Percentiles rank a stretch among this genome's conserved stretches.
phyloP scores from a whole-genome alignment of 2,888 invertebrate genomes.

The Coronaproctus castanopsis region DNA sequence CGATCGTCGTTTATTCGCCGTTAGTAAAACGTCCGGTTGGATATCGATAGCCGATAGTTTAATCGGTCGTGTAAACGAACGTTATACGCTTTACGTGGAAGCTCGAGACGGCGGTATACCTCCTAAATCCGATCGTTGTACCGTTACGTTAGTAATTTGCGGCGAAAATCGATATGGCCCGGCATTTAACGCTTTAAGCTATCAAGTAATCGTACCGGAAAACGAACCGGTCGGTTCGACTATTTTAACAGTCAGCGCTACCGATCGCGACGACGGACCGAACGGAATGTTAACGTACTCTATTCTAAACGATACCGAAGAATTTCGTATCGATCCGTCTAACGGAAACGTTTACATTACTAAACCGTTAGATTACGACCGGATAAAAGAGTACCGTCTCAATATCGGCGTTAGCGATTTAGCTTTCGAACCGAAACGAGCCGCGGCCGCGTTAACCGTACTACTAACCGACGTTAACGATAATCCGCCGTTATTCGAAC shows the following conservation, averaged over 20 bases:
- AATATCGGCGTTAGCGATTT: slow-evolving; percentile 74
- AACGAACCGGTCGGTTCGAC: slow-evolving; percentile 70
- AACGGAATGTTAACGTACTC: slow-evolving; percentile 73
- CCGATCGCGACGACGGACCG: slow-evolving; percentile 67
- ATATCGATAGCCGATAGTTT: too few species aligned
- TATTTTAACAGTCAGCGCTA: slow-evolving; percentile 63
- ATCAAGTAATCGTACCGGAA: slow-evolving; percentile 78
- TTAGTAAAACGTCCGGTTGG: slow-evolving; percentile 65
- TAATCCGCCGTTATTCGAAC: slow-evolving; percentile 71
- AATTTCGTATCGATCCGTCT: slow-evolving; percentile 54
- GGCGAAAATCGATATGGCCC: slow-evolving; percentile 65
- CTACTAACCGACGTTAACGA: slow-evolving; percentile 83
- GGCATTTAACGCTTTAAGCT: slow-evolving; percentile 59
- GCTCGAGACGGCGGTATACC: slow-evolving; percentile 78
- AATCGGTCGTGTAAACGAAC: slow-evolving; percentile 36
- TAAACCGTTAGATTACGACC: slow-evolving; percentile 67
- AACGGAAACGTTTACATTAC: slow-evolving; percentile 62
- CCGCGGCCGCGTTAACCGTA: slow-evolving; percentile 62
- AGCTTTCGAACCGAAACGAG: slow-evolving; percentile 54
- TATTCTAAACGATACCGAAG: slow-evolving; percentile 35
- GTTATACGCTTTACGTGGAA: slow-evolving; percentile 39
- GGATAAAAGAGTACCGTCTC: slow-evolving; percentile 58
- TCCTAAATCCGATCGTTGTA: slow-evolving; percentile 54
- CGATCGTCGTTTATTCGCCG: slow-evolving; percentile 43
- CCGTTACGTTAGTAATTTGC: slow-evolving; percentile 54